Conservation (phyloP, 2,888 invertebrate species). For the Neoscelio sp. region DNA sequence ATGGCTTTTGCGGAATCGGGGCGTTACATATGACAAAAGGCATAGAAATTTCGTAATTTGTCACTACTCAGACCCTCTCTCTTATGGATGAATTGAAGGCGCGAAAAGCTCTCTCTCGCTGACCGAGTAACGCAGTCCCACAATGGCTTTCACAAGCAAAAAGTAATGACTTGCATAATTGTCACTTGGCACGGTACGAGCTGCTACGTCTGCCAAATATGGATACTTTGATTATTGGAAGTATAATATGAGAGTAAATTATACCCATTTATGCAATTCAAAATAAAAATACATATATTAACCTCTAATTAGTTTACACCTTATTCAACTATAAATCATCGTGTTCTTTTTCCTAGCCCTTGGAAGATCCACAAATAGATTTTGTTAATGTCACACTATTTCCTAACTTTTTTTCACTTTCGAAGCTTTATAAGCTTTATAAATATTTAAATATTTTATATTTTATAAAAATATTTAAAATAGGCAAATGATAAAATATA, state of each 20-base stretch:
- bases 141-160: slow-evolving; percentile 27
- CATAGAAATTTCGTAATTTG: slow-evolving; percentile 71
- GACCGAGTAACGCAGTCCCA: slow-evolving; percentile 33
- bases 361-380: no score
- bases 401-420: no score
- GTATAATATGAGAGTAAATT: slow-evolving; percentile 11
- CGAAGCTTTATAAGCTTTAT: no score
- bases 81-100: slow-evolving; percentile 17
- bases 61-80: slow-evolving; percentile 46
- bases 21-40: slow-evolving; percentile 73
- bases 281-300: no score
- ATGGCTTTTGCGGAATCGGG: no score
- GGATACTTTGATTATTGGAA: slow-evolving; percentile 9
- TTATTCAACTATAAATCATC: slow-evolving; percentile 4
- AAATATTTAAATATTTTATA: no score
- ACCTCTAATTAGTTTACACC: slow-evolving; percentile 4
- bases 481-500: no score
- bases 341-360: no score
- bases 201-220: slow-evolving; percentile 7
- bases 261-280: no score
- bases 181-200: slow-evolving; percentile 19
- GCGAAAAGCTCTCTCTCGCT: slow-evolving; percentile 37
- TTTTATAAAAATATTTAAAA: no score
- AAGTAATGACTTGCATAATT: slow-evolving; percentile 36
- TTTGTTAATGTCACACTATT: no score